Conservation (phyloP, 2,888 invertebrate species). For the Meghimatium bilineatum region DNA sequence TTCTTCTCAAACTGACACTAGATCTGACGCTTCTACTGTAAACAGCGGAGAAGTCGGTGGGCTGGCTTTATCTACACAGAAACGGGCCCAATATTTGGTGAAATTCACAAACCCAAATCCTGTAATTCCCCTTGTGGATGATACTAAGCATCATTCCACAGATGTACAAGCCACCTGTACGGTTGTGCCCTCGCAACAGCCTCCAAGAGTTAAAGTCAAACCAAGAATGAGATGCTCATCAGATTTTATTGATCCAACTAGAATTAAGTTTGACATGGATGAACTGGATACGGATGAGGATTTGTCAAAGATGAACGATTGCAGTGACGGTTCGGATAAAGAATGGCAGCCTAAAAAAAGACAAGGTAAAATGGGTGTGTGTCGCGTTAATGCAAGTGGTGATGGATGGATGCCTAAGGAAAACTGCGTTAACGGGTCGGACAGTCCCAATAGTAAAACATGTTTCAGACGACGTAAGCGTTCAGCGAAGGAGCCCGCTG, state of each 20-base stretch:
- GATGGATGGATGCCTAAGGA: not conserved
- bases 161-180: too few relatives aligned
- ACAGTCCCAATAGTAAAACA: not conserved
- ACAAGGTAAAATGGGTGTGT: not conserved
- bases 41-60: not conserved
- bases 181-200: not conserved
- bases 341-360: constrained; percentile 47
- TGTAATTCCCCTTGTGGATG: too few relatives aligned
- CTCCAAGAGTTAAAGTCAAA: not conserved
- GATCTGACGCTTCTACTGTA: too few relatives aligned
- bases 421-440: not conserved
- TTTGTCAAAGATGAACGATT: not conserved
- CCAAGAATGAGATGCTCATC: constrained; percentile 1
- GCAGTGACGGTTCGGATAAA: constrained; percentile 42
- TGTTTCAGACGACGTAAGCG: not conserved
- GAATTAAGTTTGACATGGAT: constrained; percentile 42
- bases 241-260: constrained; percentile 46
- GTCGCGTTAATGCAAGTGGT: not conserved
- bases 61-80: not conserved
- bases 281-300: constrained; percentile 36
- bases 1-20: not conserved
- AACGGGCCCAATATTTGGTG: not conserved
- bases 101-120: not conserved
- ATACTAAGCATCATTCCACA: not conserved
- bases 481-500: not conserved